Evolutionary conservation across 2,797 vertebrate genomes (phyloP), one percentile per base, ranked within the genome.

Genomic region (Anisognathus igniventris): DNA sequence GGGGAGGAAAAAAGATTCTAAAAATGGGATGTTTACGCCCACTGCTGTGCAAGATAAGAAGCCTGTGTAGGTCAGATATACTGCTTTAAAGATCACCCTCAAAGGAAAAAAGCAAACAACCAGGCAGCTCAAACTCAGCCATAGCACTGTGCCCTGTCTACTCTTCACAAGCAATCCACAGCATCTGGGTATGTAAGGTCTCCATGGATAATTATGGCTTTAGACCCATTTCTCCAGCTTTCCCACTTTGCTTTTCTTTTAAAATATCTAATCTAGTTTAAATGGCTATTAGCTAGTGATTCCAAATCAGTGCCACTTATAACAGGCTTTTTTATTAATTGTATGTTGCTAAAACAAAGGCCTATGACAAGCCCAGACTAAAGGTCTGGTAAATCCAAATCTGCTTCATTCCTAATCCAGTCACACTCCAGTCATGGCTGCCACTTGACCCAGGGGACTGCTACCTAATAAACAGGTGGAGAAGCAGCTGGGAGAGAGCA

Each of bases 11-110:
- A 66, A 74, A 64, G 37, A 62, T 89, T 53, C 76, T 82, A 66
- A 81, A 93, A 93, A 90, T 40, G 23, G 51, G 56, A 80, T 44
- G 50, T 72, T 83, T 66, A 91, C 31, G 1, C 72, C 60, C 64
- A 89, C 62, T 88, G 85, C 68, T 61, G 61, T 67, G 40, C 80
- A 86, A 87, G 79, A 37, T 73, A 95, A 88, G 75, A 50, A 68
- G 56, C 24, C 54, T 79, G 65, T 47, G 65, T 14, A 90, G 62
- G 44, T 72, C 61, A 92, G 83, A 42, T 78, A 68, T 53, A 86
- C 79, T 73, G 44, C 76, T 83, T 88, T 61, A 80, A 60, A 89
- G 47, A 91, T 91, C 73, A 92, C 65, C 78, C 93, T 90, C 89
- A 90, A 68, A 45, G 50, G 53, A 27, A 57, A 70, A 88, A 71